Evolutionary conservation across 1,140 invertebrate species (phyloP).

Genomic region (Eriosoma lanigerum): DNA sequence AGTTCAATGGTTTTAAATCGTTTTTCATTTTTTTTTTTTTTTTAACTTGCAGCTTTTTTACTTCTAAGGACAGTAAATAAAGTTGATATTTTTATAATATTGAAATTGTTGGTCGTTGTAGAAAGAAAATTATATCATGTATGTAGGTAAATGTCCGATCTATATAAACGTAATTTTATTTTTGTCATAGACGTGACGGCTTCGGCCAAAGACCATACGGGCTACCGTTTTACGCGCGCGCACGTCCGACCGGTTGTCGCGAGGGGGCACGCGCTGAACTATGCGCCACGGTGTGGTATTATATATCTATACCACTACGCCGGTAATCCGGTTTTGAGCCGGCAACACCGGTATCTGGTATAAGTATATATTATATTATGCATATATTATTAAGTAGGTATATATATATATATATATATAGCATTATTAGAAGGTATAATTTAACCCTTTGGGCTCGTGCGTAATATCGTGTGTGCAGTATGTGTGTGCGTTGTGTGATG

Average conservation of each 20-base stretch:
- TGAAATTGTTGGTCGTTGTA: no score
- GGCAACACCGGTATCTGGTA: not conserved
- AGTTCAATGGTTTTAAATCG: no score
- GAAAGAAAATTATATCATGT: no score
- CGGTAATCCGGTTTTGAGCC: constrained; percentile 8
- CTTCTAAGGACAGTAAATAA: no score
- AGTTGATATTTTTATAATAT: no score
- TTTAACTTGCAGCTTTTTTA: no score
- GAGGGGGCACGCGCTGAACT: not conserved
- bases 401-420: not conserved
- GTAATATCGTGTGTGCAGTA: not conserved
- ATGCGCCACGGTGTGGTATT: not conserved
- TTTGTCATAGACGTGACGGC: not conserved
- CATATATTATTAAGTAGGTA: no score
- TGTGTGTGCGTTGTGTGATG: not conserved
- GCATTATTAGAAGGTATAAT: no score
- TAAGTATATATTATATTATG: not conserved
- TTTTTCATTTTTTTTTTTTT: no score
- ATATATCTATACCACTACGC: not conserved
- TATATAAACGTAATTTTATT: no score
- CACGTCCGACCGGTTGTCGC: constrained; percentile 4
- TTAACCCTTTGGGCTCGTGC: not conserved
- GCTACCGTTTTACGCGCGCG: not conserved
- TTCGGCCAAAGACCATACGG: no score
- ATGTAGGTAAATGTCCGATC: no score